Conservation (phyloP, 2,113 vertebrate species). For the Lanius ludovicianus region DNA sequence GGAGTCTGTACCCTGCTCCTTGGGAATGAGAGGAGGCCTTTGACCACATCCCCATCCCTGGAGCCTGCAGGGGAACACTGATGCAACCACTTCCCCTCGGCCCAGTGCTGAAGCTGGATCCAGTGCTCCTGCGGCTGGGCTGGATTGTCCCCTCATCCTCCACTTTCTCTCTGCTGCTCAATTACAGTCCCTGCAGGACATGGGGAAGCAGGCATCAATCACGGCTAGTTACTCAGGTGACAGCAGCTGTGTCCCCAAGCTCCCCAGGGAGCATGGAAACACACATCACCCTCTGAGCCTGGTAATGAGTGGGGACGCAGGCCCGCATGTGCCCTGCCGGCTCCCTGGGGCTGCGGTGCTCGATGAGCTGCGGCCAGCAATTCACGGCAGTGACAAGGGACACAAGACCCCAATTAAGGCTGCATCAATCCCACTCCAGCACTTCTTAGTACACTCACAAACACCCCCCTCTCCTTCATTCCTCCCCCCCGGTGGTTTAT, state of each 20-base stretch:
- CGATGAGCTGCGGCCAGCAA: not conserved
- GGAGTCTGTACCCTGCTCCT: fast-evolving
- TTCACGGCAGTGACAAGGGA: slow-evolving; percentile 5
- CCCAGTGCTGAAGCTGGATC: not conserved
- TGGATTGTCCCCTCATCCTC: not conserved
- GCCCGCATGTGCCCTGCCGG: fast-evolving
- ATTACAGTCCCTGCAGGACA: slow-evolving; percentile 27
- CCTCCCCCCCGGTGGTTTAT: too few species aligned
- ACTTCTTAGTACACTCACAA: not conserved
- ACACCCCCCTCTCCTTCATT: fast-evolving
- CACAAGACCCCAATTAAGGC: not conserved
- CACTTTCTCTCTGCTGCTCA: not conserved
- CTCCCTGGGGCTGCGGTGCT: not conserved
- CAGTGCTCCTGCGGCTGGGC: fast-evolving
- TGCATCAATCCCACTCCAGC: not conserved
- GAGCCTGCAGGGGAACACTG: not conserved
- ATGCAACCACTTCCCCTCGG: fast-evolving
- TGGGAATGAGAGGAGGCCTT: not conserved
- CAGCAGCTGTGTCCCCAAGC: slow-evolving; percentile 20
- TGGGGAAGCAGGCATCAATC: not conserved
- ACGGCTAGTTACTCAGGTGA: slow-evolving; percentile 53
- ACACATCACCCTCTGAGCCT: not conserved
- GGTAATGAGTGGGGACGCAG: not conserved
- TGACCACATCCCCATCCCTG: fast-evolving
- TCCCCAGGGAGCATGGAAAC: not conserved